A percentile compares a stretch with the other conserved stretches of the same genome.
phyloP scores from a whole-genome alignment of 2,888 invertebrate genomes.

The Notocelia uddmanniana region DNA sequence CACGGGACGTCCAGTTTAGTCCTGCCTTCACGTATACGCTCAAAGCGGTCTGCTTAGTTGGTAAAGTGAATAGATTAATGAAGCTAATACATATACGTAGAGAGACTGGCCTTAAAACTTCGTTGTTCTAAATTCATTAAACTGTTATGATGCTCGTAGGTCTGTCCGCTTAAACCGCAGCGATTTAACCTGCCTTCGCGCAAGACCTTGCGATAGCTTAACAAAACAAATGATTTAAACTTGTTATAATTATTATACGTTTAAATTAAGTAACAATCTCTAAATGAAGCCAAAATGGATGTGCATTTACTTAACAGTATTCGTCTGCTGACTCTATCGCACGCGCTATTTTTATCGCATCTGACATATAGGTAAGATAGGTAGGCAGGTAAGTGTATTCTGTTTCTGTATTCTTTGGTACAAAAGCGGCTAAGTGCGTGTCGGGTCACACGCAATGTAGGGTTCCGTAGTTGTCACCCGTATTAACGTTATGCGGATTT shows the following conservation, averaged over 20 bases:
- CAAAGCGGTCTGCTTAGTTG: constrained; percentile 65
- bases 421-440: too few relatives aligned
- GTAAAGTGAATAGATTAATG: constrained; percentile 74
- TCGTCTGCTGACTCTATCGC: not conserved
- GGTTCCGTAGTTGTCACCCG: too few relatives aligned
- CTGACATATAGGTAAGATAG: not conserved
- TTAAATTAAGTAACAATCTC: not conserved
- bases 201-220: constrained; percentile 1
- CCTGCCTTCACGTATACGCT: constrained; percentile 66
- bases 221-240: not conserved
- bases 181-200: constrained; percentile 18
- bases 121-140: constrained; percentile 45
- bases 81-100: constrained; percentile 59
- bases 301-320: not conserved
- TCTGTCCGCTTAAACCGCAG: constrained; percentile 31
- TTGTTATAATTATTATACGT: not conserved
- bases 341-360: not conserved
- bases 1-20: constrained; percentile 79
- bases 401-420: too few relatives aligned
- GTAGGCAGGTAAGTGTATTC: too few relatives aligned
- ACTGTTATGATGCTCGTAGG: constrained; percentile 41
- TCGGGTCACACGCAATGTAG: too few relatives aligned
- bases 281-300: not conserved
- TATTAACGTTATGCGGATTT: too few relatives aligned
- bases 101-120: constrained; percentile 44